A percentile compares a stretch with the other conserved stretches of the same genome.
Evolutionary conservation across 2,797 vertebrate genomes (phyloP).

Genomic region (Clarias pachynema): DNA sequence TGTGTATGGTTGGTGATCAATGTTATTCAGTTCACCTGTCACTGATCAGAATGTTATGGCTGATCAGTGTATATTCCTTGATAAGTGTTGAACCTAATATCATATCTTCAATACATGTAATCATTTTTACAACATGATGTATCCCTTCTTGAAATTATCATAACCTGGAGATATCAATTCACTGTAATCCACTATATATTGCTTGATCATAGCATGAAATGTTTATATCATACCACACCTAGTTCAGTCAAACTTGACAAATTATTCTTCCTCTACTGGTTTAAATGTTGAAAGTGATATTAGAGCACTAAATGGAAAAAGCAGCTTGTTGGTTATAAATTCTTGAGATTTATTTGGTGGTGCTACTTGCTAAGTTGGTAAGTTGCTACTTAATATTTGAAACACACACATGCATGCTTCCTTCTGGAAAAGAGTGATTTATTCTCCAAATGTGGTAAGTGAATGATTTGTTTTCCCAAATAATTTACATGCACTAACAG

Average conservation of each 20-base stretch:
- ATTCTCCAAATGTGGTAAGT: conserved; percentile 58
- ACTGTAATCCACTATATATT: background rate
- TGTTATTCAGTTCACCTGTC: too few species aligned
- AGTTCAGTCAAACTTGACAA: background rate
- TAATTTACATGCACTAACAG: conserved; percentile 40
- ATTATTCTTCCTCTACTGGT: background rate
- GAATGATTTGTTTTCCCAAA: conserved; percentile 49
- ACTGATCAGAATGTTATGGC: too few species aligned
- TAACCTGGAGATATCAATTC: background rate
- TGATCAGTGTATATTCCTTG: too few species aligned
- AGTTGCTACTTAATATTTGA: conserved; percentile 12
- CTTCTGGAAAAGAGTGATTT: conserved; percentile 47
- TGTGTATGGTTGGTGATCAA: too few species aligned
- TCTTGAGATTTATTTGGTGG: conserved; percentile 16
- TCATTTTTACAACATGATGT: too few species aligned
- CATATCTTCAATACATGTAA: background rate
- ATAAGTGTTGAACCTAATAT: too few species aligned
- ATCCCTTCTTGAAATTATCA: background rate
- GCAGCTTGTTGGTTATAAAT: conserved; percentile 22
- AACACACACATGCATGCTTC: conserved; percentile 13
- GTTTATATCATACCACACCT: background rate
- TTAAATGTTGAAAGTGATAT: background rate
- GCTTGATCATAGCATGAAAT: background rate
- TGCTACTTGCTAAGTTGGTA: background rate
- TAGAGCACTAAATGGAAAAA: background rate